These are phyloP conservation scores for Danio jaintianensis DNA, from an alignment of 2,797 vertebrate species.

Conservation along the genomic window DNA sequence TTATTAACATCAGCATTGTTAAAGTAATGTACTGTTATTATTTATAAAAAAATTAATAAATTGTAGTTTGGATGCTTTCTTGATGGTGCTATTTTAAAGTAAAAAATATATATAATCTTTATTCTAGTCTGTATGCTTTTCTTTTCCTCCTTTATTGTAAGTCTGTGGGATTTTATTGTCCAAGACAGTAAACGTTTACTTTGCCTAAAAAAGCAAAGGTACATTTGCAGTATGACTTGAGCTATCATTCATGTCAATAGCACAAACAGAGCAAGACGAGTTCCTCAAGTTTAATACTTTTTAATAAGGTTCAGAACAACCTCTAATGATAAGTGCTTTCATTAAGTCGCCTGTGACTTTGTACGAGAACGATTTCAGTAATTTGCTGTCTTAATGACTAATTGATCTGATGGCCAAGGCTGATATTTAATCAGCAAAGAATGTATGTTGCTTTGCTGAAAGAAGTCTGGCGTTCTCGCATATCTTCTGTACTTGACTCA, in stretches of 20 bases:
- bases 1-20: too few relatives aligned
- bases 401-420: slow-evolving; percentile 14
- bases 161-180: not conserved
- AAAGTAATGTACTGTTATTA: too few relatives aligned
- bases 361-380: not conserved
- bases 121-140: too few relatives aligned
- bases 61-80: too few relatives aligned
- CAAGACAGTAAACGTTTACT: not conserved
- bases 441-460: slow-evolving; percentile 1
- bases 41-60: too few relatives aligned
- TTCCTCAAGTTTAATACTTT: not conserved
- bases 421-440: slow-evolving; percentile 25
- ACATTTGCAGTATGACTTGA: not conserved
- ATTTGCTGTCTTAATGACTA: slow-evolving; percentile 16
- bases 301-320: not conserved
- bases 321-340: not conserved
- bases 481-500: not conserved
- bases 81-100: too few relatives aligned
- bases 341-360: not conserved
- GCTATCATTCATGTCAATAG: not conserved
- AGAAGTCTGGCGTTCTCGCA: not conserved
- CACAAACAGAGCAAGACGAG: too few relatives aligned
- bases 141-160: not conserved
- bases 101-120: too few relatives aligned
- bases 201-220: not conserved